Conservation (phyloP, 1,140 invertebrate species). For the Bombus superbus region DNA sequence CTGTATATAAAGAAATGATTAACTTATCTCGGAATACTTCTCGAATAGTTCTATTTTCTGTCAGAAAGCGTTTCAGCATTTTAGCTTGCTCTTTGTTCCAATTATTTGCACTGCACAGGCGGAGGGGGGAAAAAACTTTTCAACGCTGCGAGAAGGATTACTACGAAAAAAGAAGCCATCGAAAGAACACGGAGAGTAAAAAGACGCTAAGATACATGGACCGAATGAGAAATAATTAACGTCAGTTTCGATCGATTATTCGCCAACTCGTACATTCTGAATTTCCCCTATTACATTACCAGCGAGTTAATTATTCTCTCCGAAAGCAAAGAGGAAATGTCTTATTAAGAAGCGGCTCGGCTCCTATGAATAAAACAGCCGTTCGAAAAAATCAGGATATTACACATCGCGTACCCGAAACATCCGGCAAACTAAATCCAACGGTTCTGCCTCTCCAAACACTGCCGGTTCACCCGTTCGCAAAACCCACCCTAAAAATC, state of each 20-base stretch:
- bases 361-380: background rate
- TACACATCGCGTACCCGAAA: background rate
- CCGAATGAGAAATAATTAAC: background rate
- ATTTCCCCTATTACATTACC: background rate
- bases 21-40: background rate
- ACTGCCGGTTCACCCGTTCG: background rate
- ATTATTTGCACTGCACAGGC: background rate
- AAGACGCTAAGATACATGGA: background rate
- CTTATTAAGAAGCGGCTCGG: too few relatives aligned
- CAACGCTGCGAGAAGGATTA: too few relatives aligned
- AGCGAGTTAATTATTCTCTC: background rate
- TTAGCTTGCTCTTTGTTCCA: background rate
- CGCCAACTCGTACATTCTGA: too few relatives aligned
- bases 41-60: background rate
- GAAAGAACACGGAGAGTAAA: background rate
- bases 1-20: background rate
- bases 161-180: too few relatives aligned
- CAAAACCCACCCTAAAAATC: conserved; percentile 8
- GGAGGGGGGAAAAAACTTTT: too few relatives aligned
- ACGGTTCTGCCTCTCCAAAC: background rate
- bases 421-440: background rate
- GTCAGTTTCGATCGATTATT: background rate
- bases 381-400: background rate
- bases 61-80: background rate
- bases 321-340: background rate